These are phyloP conservation scores for Parnassius smintheus DNA, from an alignment of 2,888 invertebrate genomes.

Conservation along the genomic window DNA sequence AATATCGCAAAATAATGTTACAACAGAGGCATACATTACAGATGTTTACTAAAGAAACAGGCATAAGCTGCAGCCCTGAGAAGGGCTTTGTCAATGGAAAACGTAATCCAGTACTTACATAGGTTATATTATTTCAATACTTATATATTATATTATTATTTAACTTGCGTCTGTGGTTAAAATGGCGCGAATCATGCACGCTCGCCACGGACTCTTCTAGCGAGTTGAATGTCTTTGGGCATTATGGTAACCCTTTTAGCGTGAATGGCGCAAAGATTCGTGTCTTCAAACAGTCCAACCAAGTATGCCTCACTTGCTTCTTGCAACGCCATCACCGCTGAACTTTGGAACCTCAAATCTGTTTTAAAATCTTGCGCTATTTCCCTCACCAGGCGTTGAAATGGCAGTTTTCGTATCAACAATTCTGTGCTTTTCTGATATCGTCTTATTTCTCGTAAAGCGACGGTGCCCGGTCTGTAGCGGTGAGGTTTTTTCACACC, in stretches of 20 bases:
- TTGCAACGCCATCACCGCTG: conserved; percentile 85
- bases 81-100: conserved; percentile 68
- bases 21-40: not conserved
- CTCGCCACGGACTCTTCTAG: conserved; percentile 62
- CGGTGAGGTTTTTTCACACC: conserved; percentile 88
- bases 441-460: conserved; percentile 85
- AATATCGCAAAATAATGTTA: no score
- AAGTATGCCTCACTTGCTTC: conserved; percentile 83
- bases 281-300: conserved; percentile 87
- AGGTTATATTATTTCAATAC: not conserved
- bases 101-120: conserved; percentile 5
- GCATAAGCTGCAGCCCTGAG: conserved; percentile 56
- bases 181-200: conserved; percentile 42
- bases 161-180: conserved; percentile 4
- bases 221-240: conserved; percentile 67
- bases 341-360: conserved; percentile 85
- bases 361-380: conserved; percentile 89
- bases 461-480: conserved; percentile 85
- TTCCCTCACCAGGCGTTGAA: conserved; percentile 86
- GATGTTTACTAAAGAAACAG: conserved; percentile 31
- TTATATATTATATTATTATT: conserved; percentile 24
- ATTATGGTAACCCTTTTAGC: conserved; percentile 73
- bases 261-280: conserved; percentile 89
- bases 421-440: conserved; percentile 89
- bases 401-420: conserved; percentile 86